A percentile compares a stretch with the other conserved stretches of the same genome.
These are phyloP conservation scores for Ploceus nigricollis DNA, from an alignment of 2,113 vertebrate species.

Conservation along the genomic window DNA sequence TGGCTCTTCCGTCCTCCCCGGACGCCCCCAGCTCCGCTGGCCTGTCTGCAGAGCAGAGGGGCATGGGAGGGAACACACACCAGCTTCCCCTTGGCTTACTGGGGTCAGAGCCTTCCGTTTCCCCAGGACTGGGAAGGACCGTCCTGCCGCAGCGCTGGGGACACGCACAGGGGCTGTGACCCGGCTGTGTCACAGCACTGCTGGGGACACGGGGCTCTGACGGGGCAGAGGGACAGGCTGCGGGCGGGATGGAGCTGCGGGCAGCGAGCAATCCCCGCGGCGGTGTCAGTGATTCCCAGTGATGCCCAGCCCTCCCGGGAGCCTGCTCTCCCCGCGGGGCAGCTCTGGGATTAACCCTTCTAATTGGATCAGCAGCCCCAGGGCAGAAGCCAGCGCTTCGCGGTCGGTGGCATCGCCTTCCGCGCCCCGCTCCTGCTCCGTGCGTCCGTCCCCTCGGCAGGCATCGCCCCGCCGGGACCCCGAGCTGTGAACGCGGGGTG, in stretches of 20 bases:
- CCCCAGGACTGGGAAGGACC: neutral
- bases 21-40: neutral
- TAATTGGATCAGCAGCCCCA: conserved; percentile 9
- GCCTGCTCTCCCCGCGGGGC: neutral
- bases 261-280: rapidly evolving
- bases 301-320: rapidly evolving
- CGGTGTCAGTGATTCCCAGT: rapidly evolving
- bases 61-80: too few species aligned
- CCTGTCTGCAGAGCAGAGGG: neutral
- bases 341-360: neutral
- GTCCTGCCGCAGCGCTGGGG: rapidly evolving
- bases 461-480: neutral
- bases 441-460: neutral
- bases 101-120: neutral
- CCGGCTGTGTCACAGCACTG: rapidly evolving
- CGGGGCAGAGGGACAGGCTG: neutral
- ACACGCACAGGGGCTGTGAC: neutral
- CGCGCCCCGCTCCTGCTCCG: neutral
- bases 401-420: neutral
- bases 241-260: rapidly evolving
- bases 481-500: neutral
- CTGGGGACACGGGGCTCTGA: neutral
- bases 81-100: neutral
- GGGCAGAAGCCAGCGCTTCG: neutral
- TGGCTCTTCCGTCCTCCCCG: neutral